These are phyloP conservation scores for Lutjanus argentimaculatus DNA, from an alignment of 2,797 vertebrate species.

Conservation along the genomic window DNA sequence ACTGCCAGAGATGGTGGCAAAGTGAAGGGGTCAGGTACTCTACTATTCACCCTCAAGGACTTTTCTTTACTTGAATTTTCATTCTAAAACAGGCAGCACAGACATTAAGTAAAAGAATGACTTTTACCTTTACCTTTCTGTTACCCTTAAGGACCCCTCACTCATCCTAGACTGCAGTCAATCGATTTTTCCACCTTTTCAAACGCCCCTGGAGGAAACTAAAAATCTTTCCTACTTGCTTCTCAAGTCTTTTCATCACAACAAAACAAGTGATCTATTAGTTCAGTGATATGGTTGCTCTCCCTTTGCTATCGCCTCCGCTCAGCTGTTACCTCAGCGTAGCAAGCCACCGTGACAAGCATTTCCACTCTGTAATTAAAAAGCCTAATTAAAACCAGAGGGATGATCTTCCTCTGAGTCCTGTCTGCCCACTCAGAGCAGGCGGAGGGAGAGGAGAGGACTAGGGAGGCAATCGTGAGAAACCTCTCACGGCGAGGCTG, in stretches of 20 bases:
- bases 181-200: background rate
- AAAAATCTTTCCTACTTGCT: background rate
- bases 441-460: background rate
- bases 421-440: conserved; percentile 47
- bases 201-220: background rate
- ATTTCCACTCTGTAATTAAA: conserved; percentile 67
- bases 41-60: background rate
- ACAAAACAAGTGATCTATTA: conserved; percentile 1
- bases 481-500: conserved; percentile 38
- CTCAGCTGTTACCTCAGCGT: conserved; percentile 54
- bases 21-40: background rate
- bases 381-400: conserved; percentile 76
- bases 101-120: background rate
- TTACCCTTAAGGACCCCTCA: background rate
- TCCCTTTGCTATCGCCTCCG: conserved; percentile 38
- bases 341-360: conserved; percentile 49
- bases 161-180: background rate
- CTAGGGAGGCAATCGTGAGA: conserved; percentile 25
- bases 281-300: conserved; percentile 6
- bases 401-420: conserved; percentile 54
- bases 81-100: background rate
- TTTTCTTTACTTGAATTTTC: background rate
- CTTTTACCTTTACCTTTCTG: background rate
- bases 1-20: background rate
- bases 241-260: background rate